Conservation (phyloP, 2,888 invertebrate species). For the Perdita meconis region DNA sequence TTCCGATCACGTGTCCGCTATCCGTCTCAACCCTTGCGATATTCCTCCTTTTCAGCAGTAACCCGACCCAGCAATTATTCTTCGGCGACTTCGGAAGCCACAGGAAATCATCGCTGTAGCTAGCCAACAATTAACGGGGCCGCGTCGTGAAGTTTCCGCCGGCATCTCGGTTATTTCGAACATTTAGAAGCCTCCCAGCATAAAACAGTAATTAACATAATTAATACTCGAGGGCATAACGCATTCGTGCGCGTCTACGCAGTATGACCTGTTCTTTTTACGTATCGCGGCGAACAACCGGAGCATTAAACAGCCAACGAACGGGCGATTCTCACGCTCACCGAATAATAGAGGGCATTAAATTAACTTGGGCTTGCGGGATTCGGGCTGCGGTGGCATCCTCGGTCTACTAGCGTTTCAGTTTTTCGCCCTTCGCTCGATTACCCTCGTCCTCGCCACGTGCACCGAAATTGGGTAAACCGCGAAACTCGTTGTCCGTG, state of each 20-base stretch:
- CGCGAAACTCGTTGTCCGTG: slow-evolving; percentile 13
- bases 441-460: slow-evolving; percentile 22
- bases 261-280: slow-evolving; percentile 50
- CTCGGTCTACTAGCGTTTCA: slow-evolving; percentile 14
- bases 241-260: slow-evolving; percentile 21
- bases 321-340: slow-evolving; percentile 45
- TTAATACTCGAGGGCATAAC: slow-evolving; percentile 51
- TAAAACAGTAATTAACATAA: slow-evolving; percentile 49
- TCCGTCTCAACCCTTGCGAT: neutral
- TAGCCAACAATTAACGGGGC: neutral
- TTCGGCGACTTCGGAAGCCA: neutral
- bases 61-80: neutral
- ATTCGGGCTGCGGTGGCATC: slow-evolving; percentile 26
- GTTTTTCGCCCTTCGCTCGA: slow-evolving; percentile 13
- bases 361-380: slow-evolving; percentile 48
- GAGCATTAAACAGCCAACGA: slow-evolving; percentile 48
- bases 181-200: slow-evolving; percentile 11
- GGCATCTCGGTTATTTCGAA: slow-evolving; percentile 2
- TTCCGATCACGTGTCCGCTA: slow-evolving; percentile 32
- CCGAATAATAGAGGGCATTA: slow-evolving; percentile 50
- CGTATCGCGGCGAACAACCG: slow-evolving; percentile 21
- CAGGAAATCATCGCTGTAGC: neutral
- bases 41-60: neutral
- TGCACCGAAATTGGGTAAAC: slow-evolving; percentile 33
- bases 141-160: neutral